Conservation (phyloP, 2,113 vertebrate genomes). For the Daphoenositta chrysoptera region DNA sequence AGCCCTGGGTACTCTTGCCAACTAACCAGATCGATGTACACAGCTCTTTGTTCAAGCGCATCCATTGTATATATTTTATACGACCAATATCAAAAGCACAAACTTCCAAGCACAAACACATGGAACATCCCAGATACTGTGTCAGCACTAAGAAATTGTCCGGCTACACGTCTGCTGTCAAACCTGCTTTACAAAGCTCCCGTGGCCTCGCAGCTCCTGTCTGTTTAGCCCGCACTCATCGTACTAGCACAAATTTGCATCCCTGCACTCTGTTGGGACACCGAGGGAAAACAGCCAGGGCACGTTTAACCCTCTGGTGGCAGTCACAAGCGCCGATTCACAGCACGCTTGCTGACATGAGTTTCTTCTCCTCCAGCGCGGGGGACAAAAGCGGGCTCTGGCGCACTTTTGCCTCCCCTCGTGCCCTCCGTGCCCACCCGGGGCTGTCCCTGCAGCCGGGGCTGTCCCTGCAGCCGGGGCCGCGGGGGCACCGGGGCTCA, state of each 20-base stretch:
- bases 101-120: not conserved
- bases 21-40: accelerated
- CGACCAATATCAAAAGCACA: not conserved
- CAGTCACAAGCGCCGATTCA: not conserved
- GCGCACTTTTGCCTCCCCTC: not conserved
- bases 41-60: not conserved
- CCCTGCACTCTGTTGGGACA: not conserved
- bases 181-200: not conserved
- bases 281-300: not conserved
- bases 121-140: not conserved
- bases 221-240: not conserved
- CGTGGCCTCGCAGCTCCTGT: not conserved
- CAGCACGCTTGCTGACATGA: not conserved
- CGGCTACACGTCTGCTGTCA: not conserved
- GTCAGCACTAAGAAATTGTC: not conserved
- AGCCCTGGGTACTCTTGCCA: not conserved
- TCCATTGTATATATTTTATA: not conserved
- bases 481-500: not conserved
- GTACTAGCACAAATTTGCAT: accelerated
- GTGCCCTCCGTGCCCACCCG: not conserved
- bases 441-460: not conserved
- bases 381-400: not conserved
- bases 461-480: not conserved
- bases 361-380: not conserved
- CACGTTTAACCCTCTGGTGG: not conserved